Evolutionary conservation across 2,888 invertebrate genomes (phyloP), one percentile per base, ranked within the genome.

Genomic region (Steromphala cineraria): DNA sequence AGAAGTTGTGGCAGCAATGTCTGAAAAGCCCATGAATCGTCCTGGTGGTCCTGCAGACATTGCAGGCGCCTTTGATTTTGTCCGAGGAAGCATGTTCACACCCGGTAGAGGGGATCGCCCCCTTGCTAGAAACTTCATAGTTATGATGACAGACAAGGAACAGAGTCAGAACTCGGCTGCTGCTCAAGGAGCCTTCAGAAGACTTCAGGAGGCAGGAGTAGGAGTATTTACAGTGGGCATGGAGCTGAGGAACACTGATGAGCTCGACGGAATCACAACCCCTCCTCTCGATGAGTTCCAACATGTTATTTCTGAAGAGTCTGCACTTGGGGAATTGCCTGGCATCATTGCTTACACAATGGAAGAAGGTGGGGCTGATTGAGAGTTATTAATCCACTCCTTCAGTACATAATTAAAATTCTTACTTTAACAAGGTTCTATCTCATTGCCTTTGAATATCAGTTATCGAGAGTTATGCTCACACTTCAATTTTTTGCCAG

Each of bases 211-310:
- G n/a, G 36, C 79, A 8, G 90, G 89, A 0, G 85, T 88, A 3
- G 85, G 87, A 19, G 83, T 90, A 77, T 91, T 88, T 80, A 86
- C 88, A 24, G 87, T 91, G 55, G 91, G 91, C 1, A 86, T 90
- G 15, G 89, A 88, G 13, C 71, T 87, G 7, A 75, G 82, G 7
- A 82, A 87, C 67, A 78, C 82, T 2, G 75, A 80, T 0, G 89
- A 89, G 53, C 80, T 91, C 10, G 83, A 88, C 21, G 86, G 84
- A 4, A 86, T 90, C 28, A 87, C 92, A 3, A 88, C 88, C 19
- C 80, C 88, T 56, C 87, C 87, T 0, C 82, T 84, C 0, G 67
- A 74, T 10, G 87, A 86, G 36, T 88, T 85, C 74, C 80, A 86
- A 71, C 75, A 84, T 21, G 53, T 86, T 4, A 83, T 87, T 21